Conservation (phyloP, 2,797 vertebrate genomes). For the Acipenser ruthenus region DNA sequence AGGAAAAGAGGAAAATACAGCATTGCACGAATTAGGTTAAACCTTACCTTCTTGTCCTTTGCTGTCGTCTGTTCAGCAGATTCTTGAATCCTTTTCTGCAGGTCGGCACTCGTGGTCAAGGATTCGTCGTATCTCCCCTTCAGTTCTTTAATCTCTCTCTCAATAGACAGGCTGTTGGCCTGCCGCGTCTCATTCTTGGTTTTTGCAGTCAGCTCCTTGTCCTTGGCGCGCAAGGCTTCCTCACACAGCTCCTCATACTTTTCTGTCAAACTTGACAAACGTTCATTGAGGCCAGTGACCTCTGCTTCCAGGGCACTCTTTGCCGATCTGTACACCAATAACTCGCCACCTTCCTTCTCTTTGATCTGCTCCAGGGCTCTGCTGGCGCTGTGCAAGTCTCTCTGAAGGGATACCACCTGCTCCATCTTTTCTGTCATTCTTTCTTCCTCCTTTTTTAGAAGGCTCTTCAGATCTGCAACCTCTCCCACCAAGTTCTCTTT, state of each 20-base stretch:
- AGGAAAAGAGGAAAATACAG: no score
- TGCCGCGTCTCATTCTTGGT: conserved; percentile 64
- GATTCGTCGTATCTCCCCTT: conserved; percentile 82
- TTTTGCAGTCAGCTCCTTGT: conserved; percentile 55
- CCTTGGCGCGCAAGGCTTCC: conserved; percentile 54
- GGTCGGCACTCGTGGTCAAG: conserved; percentile 69
- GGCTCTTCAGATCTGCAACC: conserved; percentile 31
- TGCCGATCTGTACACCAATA: conserved; percentile 57
- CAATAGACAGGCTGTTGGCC: conserved; percentile 63
- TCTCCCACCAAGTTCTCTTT: conserved; percentile 65
- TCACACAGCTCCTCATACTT: conserved; percentile 59
- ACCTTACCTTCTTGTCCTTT: conserved; percentile 88
- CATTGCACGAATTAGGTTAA: no score
- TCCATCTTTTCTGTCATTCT: conserved; percentile 49
- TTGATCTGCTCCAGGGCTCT: conserved; percentile 61
- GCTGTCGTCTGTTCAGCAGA: conserved; percentile 84
- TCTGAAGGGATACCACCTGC: conserved; percentile 64
- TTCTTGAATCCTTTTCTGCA: conserved; percentile 83
- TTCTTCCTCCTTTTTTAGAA: conserved; percentile 68
- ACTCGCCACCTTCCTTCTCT: conserved; percentile 53
- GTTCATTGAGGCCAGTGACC: conserved; percentile 46
- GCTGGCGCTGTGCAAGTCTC: conserved; percentile 62
- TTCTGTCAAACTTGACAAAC: conserved; percentile 48
- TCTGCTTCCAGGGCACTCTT: conserved; percentile 70
- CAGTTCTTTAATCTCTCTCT: conserved; percentile 81